phyloP scores from a whole-genome alignment of 1,140 invertebrate genomes.

The Tenebrio molitor region DNA sequence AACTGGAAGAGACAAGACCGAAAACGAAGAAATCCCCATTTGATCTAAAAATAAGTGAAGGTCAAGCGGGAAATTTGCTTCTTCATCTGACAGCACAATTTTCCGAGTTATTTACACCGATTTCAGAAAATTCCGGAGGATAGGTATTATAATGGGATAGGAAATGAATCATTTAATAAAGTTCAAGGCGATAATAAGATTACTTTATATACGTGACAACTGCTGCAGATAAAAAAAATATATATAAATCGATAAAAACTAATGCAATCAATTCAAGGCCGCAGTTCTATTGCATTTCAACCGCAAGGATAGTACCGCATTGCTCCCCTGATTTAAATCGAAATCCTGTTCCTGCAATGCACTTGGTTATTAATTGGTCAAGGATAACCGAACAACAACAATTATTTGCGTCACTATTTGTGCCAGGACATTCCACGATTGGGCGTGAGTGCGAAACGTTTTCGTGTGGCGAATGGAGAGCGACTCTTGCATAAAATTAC shows the following conservation, averaged over 20 bases:
- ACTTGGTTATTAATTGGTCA: slow-evolving; percentile 33
- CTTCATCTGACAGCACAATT: not conserved
- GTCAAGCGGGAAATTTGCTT: not conserved
- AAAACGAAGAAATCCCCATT: no score
- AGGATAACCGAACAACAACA: slow-evolving; percentile 28
- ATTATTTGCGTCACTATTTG: slow-evolving; percentile 18
- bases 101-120: slow-evolving; percentile 25
- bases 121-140: slow-evolving; percentile 35
- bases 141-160: slow-evolving; percentile 34
- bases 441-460: not conserved
- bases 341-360: slow-evolving; percentile 37
- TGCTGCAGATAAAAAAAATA: slow-evolving; percentile 27
- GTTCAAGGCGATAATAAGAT: slow-evolving; percentile 38
- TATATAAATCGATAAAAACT: slow-evolving; percentile 35
- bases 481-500: not conserved
- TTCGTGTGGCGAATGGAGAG: not conserved
- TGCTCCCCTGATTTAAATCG: slow-evolving; percentile 35
- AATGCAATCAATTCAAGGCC: slow-evolving; percentile 40
- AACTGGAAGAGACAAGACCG: no score
- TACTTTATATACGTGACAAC: slow-evolving; percentile 40
- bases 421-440: slow-evolving; percentile 18
- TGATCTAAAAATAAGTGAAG: no score
- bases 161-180: slow-evolving; percentile 40
- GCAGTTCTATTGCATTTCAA: slow-evolving; percentile 37
- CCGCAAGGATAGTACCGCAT: slow-evolving; percentile 39